Conservation (phyloP, 2,113 vertebrate genomes). For the Oriolus oriolus region DNA sequence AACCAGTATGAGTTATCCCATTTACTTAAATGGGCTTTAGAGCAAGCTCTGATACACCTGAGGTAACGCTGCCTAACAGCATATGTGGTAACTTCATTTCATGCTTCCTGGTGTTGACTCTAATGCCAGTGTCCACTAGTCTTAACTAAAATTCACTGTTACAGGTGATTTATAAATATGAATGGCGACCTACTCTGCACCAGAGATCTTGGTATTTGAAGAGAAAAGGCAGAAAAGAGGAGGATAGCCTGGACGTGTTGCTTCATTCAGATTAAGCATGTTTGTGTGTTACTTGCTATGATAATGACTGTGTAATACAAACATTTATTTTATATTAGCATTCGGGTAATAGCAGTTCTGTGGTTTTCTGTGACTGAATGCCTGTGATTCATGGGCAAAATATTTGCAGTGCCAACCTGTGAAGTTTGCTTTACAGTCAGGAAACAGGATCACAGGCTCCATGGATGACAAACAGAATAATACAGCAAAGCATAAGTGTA, state of each 20-base stretch:
- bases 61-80: background rate
- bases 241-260: background rate
- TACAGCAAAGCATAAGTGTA: background rate
- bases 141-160: background rate
- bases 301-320: background rate
- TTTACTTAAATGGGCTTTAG: background rate
- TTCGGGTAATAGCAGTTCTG: background rate
- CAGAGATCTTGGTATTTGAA: background rate
- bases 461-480: background rate
- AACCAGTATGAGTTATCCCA: background rate
- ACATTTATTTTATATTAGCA: background rate
- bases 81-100: background rate
- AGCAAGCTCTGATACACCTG: background rate
- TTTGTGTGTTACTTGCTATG: background rate
- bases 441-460: background rate
- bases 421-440: background rate
- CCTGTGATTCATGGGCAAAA: background rate
- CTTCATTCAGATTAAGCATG: background rate
- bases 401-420: background rate
- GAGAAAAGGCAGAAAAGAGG: background rate
- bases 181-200: background rate
- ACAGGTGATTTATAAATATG: background rate
- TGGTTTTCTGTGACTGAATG: background rate
- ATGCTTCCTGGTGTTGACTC: background rate
- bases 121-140: background rate